Evolutionary conservation across 1,140 invertebrate genomes (phyloP).

Genomic region (Pachypeltis micranthus): DNA sequence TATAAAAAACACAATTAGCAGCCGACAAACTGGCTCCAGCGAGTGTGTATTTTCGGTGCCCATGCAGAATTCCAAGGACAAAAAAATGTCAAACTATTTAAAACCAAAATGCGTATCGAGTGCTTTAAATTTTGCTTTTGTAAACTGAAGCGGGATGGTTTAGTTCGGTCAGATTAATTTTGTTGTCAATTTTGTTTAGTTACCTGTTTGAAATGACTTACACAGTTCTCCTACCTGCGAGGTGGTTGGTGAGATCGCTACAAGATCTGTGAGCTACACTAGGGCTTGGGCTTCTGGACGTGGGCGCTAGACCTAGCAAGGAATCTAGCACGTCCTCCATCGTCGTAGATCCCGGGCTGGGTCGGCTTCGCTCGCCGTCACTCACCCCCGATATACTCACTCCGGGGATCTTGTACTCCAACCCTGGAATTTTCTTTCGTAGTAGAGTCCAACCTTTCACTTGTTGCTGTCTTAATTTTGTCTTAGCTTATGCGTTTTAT

Average conservation of each 20-base stretch:
- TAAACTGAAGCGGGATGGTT: background rate
- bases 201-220: conserved; percentile 42
- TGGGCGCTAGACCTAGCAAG: conserved; percentile 67
- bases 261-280: conserved; percentile 33
- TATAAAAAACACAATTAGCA: too few species aligned
- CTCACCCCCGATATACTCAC: conserved; percentile 9
- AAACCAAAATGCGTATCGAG: background rate
- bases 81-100: background rate
- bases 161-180: too few species aligned
- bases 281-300: conserved; percentile 53
- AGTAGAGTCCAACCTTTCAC: conserved; percentile 1
- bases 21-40: too few species aligned
- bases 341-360: conserved; percentile 66
- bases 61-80: too few species aligned
- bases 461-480: too few species aligned
- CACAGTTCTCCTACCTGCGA: conserved; percentile 65
- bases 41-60: too few species aligned
- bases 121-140: background rate
- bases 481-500: too few species aligned
- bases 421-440: conserved; percentile 14
- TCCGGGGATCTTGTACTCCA: conserved; percentile 13
- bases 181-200: conserved; percentile 9
- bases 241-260: conserved; percentile 36
- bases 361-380: conserved; percentile 17
- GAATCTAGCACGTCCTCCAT: conserved; percentile 87